Conservation (phyloP, 2,888 invertebrate genomes). For the Stenolophus ochropezus region DNA sequence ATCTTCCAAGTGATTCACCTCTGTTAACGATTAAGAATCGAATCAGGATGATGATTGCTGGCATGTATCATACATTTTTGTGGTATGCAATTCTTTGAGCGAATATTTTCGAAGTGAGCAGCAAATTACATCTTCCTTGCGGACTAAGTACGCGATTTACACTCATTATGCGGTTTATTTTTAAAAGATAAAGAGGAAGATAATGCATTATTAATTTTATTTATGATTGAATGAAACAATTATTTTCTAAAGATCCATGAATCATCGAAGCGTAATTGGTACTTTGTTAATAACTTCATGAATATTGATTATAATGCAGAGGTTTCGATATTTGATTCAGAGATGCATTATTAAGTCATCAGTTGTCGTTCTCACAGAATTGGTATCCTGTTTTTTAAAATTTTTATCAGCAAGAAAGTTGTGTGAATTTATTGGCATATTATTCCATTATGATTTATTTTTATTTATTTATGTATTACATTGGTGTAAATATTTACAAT, state of each 20-base stretch:
- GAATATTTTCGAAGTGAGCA: neutral
- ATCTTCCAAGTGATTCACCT: neutral
- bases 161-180: conserved; percentile 12
- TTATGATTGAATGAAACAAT: conserved; percentile 19
- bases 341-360: neutral
- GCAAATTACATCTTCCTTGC: neutral
- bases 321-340: neutral
- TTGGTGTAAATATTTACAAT: too few species aligned
- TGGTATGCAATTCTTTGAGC: neutral
- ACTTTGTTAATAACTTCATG: conserved; percentile 20
- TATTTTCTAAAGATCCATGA: conserved; percentile 18
- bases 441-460: too few species aligned
- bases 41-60: neutral
- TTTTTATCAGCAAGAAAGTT: too few species aligned
- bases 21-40: neutral
- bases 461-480: too few species aligned
- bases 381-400: too few species aligned
- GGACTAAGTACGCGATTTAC: neutral
- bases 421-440: too few species aligned
- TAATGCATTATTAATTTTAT: conserved; percentile 6
- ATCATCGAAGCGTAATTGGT: conserved; percentile 3
- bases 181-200: neutral
- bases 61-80: conserved; percentile 14
- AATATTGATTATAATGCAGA: conserved; percentile 20
- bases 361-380: neutral